phyloP scores from a whole-genome alignment of 1,140 invertebrate species.

The Andricus grossulariae region DNA sequence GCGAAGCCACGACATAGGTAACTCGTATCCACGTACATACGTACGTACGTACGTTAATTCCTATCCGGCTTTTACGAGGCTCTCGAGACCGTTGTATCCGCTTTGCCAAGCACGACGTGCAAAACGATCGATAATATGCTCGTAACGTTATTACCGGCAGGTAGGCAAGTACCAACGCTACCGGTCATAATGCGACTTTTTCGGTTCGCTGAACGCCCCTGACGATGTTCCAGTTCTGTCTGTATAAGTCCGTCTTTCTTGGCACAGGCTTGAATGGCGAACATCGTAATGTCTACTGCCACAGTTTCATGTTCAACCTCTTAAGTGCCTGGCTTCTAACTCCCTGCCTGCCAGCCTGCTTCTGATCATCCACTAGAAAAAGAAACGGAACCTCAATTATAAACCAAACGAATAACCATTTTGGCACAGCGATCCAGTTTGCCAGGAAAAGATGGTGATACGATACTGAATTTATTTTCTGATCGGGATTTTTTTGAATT shows the following conservation, averaged over 20 bases:
- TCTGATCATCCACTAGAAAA: constrained; percentile 28
- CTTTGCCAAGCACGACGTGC: constrained; percentile 66
- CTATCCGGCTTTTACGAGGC: constrained; percentile 56
- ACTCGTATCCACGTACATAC: constrained; percentile 41
- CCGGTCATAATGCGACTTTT: constrained; percentile 70
- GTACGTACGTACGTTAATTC: constrained; percentile 35
- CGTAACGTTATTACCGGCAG: constrained; percentile 69
- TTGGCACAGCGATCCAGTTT: not conserved
- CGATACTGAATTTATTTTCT: too few species aligned
- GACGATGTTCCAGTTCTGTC: constrained; percentile 13
- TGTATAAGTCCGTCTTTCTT: not conserved
- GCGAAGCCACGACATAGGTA: constrained; percentile 38
- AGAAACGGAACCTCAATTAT: constrained; percentile 6
- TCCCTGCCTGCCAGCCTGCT: constrained; percentile 20
- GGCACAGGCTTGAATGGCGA: constrained; percentile 35
- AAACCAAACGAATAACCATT: constrained; percentile 21
- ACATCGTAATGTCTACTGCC: constrained; percentile 21
- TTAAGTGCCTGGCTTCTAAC: constrained; percentile 18
- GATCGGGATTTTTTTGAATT: too few species aligned
- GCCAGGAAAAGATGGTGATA: too few species aligned
- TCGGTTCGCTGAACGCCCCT: constrained; percentile 50
- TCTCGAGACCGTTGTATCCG: constrained; percentile 59
- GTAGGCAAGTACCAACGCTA: constrained; percentile 62
- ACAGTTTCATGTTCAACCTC: constrained; percentile 20
- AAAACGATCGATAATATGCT: constrained; percentile 69